Conservation (phyloP, 2,888 invertebrate genomes). For the Ferrisia virgata region DNA sequence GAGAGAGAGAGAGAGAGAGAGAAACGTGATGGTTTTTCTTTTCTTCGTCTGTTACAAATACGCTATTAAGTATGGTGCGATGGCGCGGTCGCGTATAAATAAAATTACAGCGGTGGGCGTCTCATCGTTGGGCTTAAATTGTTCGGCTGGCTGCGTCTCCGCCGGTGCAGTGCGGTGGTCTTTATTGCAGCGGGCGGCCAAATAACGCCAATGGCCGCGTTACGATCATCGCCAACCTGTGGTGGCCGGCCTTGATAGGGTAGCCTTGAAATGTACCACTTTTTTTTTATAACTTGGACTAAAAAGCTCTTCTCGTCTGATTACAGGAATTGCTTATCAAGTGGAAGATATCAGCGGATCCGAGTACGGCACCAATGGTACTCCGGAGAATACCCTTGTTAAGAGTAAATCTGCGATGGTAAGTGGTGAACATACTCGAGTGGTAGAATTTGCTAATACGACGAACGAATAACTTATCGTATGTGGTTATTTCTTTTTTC, state of each 20-base stretch:
- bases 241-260: not conserved
- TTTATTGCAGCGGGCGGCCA: not conserved
- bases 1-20: too few relatives aligned
- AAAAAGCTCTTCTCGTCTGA: not conserved
- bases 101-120: conserved; percentile 1
- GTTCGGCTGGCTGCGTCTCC: too few relatives aligned
- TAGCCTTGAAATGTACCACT: not conserved
- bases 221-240: not conserved
- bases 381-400: conserved; percentile 1
- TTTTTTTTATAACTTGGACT: too few relatives aligned
- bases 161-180: conserved; percentile 12
- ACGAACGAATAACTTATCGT: too few relatives aligned
- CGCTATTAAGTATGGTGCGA: too few relatives aligned
- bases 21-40: conserved; percentile 3
- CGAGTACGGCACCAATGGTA: not conserved
- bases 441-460: not conserved
- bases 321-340: not conserved
- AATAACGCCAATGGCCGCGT: conserved; percentile 32
- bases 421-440: conserved; percentile 9
- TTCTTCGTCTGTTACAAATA: not conserved
- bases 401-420: conserved; percentile 37
- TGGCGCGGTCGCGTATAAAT: conserved; percentile 35
- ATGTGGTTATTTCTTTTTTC: too few relatives aligned
- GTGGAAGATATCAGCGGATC: not conserved
- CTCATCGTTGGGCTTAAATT: not conserved